Evolutionary conservation across 2,113 vertebrate genomes (phyloP).

Genomic region (human (Homo sapiens)): GRCh38 chr20:479001-479500

Average conservation of each 20-base stretch:
- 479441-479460: neutral
- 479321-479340: neutral
- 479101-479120: neutral
- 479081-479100: neutral
- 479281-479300: neutral
- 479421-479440: neutral
- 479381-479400: neutral
- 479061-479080: neutral
- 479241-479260: neutral
- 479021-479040: neutral
- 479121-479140: neutral
- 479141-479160: neutral
- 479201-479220: neutral
- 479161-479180: neutral
- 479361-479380: neutral
- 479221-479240: neutral
- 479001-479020: constrained; percentile 29
- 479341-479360: neutral
- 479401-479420: neutral
- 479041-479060: neutral
- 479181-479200: neutral
- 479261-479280: neutral
- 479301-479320: neutral
- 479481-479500: neutral
- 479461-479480: neutral